Conservation (phyloP, 2,888 invertebrate genomes). For the Dasypogon diadema region DNA sequence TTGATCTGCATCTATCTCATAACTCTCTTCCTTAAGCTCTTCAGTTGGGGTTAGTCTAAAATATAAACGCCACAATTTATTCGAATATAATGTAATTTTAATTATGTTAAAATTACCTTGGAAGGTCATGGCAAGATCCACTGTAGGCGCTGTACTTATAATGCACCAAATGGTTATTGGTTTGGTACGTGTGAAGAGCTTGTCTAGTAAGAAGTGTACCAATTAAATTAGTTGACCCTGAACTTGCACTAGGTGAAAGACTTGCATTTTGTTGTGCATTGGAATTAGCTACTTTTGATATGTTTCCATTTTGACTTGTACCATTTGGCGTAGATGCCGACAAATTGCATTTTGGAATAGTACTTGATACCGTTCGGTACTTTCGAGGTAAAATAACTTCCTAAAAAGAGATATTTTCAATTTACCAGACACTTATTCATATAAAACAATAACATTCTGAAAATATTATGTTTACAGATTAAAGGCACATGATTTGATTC, state of each 20-base stretch:
- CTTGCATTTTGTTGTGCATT: conserved; percentile 13
- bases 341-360: conserved; percentile 65
- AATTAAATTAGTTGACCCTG: conserved; percentile 54
- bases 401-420: conserved; percentile 69
- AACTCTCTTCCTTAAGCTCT: conserved; percentile 83
- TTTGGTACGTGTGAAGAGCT: conserved; percentile 80
- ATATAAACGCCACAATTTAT: conserved; percentile 10
- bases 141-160: conserved; percentile 93
- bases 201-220: conserved; percentile 71
- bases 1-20: conserved; percentile 89
- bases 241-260: conserved; percentile 2
- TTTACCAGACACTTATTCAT: no score
- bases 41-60: conserved; percentile 70
- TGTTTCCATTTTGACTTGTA: conserved; percentile 45
- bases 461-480: no score
- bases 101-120: conserved; percentile 72
- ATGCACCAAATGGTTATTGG: conserved; percentile 90
- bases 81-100: no score
- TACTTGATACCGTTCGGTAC: conserved; percentile 80
- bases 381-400: conserved; percentile 84
- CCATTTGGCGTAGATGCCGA: conserved; percentile 59
- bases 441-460: no score
- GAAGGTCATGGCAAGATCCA: conserved; percentile 87
- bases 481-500: no score
- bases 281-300: conserved; percentile 15